Base-by-base conservation (phyloP, 2,888 invertebrate genomes). In the Eurytoma adleriae region DNA sequence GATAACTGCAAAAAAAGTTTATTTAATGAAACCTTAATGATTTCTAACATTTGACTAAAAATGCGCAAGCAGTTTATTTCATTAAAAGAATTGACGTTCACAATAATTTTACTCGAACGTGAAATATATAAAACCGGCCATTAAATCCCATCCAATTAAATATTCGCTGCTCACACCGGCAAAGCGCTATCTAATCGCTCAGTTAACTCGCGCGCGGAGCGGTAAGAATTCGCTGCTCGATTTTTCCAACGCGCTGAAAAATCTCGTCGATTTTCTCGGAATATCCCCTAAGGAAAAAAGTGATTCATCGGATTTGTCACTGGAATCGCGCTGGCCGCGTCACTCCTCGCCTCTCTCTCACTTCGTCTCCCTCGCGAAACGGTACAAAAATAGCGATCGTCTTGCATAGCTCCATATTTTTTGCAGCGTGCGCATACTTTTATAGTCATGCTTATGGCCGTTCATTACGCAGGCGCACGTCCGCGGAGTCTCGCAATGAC, bases 251-350 rank as follows among this genome's bases (percentile, higher is more conserved):
- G 27, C n/a, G 27, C n/a, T 14, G 62, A 27, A 30, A n/a, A 12
- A 24, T 52, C 12, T 20, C 13, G 14, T 14, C 10, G 50, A 4
- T 24, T 18, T 14, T 4, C 40, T 40, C 40, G 40, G 40, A 40
- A 40, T 40, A 10, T 40, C 40, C 40, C 40, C 7, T 40, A 24
- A 66, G 20, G 18, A 48, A 50, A 66, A 20, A 10, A n/a, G 50
- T 74, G 74, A 74, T 57, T 74, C 74, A 74, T 74, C 67, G 52
- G 61, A 62, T 54, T 76, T 61, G 62, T 76, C 61, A 52, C 40
- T 40, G 27, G 27, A 24, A 16, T 27, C 61, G 54, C 54, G 54
- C 40, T 40, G 40, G 40, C n/a, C 54, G 54, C 54, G 66, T 67
- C 48, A 24, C 57, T 27, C 13, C 57, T 59, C 61, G 68, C 10